These are phyloP conservation scores for Heliconius melpomene DNA, from an alignment of 1,140 invertebrate genomes.

Conservation along the genomic window DNA sequence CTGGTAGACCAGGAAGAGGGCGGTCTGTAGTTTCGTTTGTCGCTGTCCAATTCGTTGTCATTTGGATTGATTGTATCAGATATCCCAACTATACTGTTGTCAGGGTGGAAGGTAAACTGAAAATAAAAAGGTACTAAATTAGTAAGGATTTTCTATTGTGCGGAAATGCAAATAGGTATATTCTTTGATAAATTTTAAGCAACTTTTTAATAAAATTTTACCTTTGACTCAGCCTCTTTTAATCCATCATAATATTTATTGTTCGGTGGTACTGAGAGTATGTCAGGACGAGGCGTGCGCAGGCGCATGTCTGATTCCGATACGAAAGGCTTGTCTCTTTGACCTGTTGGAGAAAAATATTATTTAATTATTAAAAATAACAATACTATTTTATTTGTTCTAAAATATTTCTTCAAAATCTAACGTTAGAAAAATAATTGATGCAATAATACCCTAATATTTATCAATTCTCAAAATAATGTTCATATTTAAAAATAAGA, in stretches of 20 bases:
- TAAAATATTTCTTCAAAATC: too few relatives aligned
- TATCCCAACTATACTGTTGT: slow-evolving; percentile 70
- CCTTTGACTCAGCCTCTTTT: slow-evolving; percentile 66
- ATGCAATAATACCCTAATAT: background rate
- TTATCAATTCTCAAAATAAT: background rate
- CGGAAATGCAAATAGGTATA: too few relatives aligned
- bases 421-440: too few relatives aligned
- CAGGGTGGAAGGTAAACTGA: slow-evolving; percentile 65
- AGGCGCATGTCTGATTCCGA: slow-evolving; percentile 83
- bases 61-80: slow-evolving; percentile 56
- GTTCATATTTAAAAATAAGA: background rate
- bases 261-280: slow-evolving; percentile 82
- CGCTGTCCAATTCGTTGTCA: slow-evolving; percentile 65
- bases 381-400: too few relatives aligned
- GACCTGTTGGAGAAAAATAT: slow-evolving; percentile 70
- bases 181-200: too few relatives aligned
- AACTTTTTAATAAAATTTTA: slow-evolving; percentile 27
- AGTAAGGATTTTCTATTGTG: background rate
- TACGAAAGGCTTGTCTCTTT: slow-evolving; percentile 86
- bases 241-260: slow-evolving; percentile 72
- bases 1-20: slow-evolving; percentile 60
- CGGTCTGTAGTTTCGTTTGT: slow-evolving; percentile 59
- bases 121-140: slow-evolving; percentile 32
- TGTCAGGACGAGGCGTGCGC: slow-evolving; percentile 84
- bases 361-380: background rate